Base-by-base conservation (phyloP, 2,888 invertebrate genomes). In the Habroteleia sp. region DNA sequence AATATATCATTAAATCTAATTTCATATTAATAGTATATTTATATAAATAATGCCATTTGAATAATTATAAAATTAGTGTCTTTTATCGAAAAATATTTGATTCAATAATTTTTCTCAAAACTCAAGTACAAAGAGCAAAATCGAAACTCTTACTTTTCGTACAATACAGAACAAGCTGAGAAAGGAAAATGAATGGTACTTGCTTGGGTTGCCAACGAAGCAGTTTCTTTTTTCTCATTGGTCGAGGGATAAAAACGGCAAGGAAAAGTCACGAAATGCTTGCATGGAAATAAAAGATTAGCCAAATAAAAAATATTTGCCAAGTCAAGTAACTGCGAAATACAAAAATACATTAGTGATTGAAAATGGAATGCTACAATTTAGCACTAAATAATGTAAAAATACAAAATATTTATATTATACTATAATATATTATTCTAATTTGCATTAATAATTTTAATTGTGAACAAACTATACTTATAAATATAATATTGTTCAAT, bases 101-200 rank as follows among this genome's bases (percentile, higher is more conserved):
- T 60, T 31, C 35, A 16, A 29, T 48, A 41, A 56, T 35, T 13
- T 46, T 46, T 11, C n/a, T 44, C 3, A 20, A 31, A 50, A 31
- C 13, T 41, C 44, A 48, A 20, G 35, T 42, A 35, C 46, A 39
- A 41, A 46, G 16, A 50, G 37, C 5, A 54, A 72, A 65, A 65
- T 56, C 56, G 58, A 65, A 63, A 56, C 48, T 58, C 56, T 54
- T 62, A 50, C 48, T 63, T 56, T 72, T 48, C 72, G 50, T 23
- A 48, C 33, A 58, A 42, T 46, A 54, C 29, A 29, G 31, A 39
- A 35, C 20, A 29, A 35, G 25, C 23, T 33, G 46, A 41, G 39
- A 52, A 60, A 60, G 23, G 52, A 66, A 71, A 62, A 74, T 62
- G 54, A 74, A 74, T 54, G 66, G 74, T 62, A 62, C 60, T 74